Evolutionary conservation across 2,113 vertebrate species (phyloP).

Genomic region (Pyxicephalus adspersus): DNA sequence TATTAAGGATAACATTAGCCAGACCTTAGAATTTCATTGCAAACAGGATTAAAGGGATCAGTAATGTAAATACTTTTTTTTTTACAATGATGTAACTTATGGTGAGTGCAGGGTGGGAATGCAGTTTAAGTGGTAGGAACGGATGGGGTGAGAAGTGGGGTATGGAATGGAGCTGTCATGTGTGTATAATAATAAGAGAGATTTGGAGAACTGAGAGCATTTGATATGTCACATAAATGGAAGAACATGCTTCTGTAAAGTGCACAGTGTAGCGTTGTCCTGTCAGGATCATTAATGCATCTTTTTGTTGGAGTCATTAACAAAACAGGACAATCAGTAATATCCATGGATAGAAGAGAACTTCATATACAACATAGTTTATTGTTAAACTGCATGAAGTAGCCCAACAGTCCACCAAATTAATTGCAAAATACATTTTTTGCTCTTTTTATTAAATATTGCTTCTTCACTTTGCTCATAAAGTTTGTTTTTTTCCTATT

Average conservation of each 20-base stretch:
- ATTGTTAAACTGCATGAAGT: no score
- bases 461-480: no score
- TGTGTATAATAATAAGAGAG: neutral
- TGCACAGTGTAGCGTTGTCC: neutral
- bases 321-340: neutral
- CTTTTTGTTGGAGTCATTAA: neutral
- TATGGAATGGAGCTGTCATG: neutral
- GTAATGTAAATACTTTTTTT: constrained; percentile 34
- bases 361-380: no score
- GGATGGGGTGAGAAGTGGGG: neutral
- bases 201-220: neutral
- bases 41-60: constrained; percentile 34
- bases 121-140: neutral
- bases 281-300: neutral
- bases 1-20: constrained; percentile 38
- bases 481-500: no score
- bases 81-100: constrained; percentile 4
- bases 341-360: neutral
- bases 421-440: no score
- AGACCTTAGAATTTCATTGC: constrained; percentile 1
- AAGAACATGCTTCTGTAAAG: neutral
- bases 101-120: neutral
- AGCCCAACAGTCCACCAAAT: no score
- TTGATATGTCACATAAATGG: neutral
- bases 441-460: no score